Evolutionary conservation across 2,888 invertebrate genomes (phyloP), one percentile per base, ranked within the genome.

Genomic region (Andrena flavipes): DNA sequence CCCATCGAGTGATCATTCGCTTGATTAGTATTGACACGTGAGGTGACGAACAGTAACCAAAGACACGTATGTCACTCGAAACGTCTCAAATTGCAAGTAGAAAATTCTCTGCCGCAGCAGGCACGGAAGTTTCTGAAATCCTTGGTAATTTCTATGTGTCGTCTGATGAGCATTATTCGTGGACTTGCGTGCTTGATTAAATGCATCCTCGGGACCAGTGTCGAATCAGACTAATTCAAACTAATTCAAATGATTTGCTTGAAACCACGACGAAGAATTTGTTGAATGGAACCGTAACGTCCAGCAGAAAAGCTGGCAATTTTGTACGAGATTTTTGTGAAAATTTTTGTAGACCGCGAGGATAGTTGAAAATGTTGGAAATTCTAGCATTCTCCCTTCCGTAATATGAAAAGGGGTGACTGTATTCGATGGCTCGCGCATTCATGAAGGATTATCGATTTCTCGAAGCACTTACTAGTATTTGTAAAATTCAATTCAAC

Each of bases 11-110:
- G 29, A 56, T 16, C n/a, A 26, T 56, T 29, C 29, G 65, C 23
- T 16, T n/a, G 56, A 59, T 77, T 35, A 64, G 71, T 7, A 42
- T 8, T n/a, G 48, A 26, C 72, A 51, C 64, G 48, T 13, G 29
- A 68, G 29, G 10, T 10, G 67, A 23, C 26, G 35, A 8, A 3
- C 1, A 20, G 51, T 35, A 26, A 51, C 2, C n/a, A 8, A 20
- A 2, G 51, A 1, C 56, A 2, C n/a, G 20, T 20, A 8, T 0
- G 20, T 51, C 20, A 3, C 20, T 51, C 8, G 20, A 13, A 42
- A 13, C 42, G 42, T 42, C 4, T 42, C 42, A 42, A 13, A 4
- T 42, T 42, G 4, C 13, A 42, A 42, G 42, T 10, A 42, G 42
- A 42, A 4, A 42, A 13, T 13, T 42, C 13, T 42, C 42, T 42